phyloP scores from a whole-genome alignment of 2,113 vertebrate genomes.

The Stigmatopora nigra region DNA sequence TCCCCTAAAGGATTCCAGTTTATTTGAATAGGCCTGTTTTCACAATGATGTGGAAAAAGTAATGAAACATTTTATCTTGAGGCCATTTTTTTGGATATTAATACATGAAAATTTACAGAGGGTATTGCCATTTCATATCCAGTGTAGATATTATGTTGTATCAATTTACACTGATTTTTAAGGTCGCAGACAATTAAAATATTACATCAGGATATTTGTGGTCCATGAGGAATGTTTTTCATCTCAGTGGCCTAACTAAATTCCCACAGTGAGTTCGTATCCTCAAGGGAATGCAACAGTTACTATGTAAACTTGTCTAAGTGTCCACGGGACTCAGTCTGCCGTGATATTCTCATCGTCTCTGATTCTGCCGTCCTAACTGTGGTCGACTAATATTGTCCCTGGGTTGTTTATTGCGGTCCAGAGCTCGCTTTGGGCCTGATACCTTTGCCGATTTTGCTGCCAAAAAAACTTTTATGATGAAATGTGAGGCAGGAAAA shows the following conservation, averaged over 20 bases:
- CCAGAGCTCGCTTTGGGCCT: constrained; percentile 32
- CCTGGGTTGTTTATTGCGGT: constrained; percentile 55
- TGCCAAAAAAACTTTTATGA: constrained; percentile 69
- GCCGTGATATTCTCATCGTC: constrained; percentile 43
- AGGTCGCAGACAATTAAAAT: constrained; percentile 8
- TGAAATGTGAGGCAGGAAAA: constrained; percentile 63
- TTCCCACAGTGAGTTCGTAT: not conserved
- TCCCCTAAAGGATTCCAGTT: not conserved
- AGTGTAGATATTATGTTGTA: not conserved
- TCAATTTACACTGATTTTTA: constrained; percentile 2
- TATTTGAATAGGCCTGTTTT: not conserved
- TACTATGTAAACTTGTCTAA: constrained; percentile 7
- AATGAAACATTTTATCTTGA: not conserved
- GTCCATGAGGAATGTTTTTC: constrained; percentile 21
- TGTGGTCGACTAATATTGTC: constrained; percentile 50
- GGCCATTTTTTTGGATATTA: not conserved
- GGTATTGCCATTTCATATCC: not conserved
- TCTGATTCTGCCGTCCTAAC: constrained; percentile 43
- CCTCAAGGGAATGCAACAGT: constrained; percentile 29
- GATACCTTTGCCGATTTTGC: constrained; percentile 48
- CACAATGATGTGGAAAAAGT: not conserved
- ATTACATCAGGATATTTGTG: constrained; percentile 10
- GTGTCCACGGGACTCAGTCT: constrained; percentile 22
- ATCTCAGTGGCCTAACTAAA: not conserved
- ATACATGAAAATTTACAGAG: not conserved